phyloP scores from a whole-genome alignment of 1,140 invertebrate species.

The Campoletis sonorensis region DNA sequence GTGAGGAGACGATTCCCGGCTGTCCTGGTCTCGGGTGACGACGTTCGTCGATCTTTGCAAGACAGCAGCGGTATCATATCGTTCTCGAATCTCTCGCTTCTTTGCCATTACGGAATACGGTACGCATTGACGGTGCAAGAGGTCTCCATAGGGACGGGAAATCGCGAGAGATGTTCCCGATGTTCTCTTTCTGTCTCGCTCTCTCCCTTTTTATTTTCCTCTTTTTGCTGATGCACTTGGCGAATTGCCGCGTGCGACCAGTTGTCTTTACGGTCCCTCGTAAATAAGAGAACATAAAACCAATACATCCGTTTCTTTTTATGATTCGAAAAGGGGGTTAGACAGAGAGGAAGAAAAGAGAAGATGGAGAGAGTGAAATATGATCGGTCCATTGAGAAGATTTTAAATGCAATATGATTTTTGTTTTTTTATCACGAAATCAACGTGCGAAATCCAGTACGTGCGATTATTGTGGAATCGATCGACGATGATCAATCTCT shows the following conservation, averaged over 20 bases:
- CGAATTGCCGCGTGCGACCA: conserved; percentile 52
- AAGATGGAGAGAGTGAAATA: conserved; percentile 23
- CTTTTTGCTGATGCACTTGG: conserved; percentile 51
- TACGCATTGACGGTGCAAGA: not conserved
- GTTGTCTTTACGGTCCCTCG: conserved; percentile 66
- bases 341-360: not conserved
- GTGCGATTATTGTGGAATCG: too few relatives aligned
- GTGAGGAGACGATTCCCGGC: not conserved
- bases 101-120: not conserved
- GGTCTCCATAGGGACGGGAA: conserved; percentile 4
- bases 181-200: not conserved
- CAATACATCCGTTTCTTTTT: conserved; percentile 65
- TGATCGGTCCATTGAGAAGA: not conserved
- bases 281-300: conserved; percentile 71
- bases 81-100: not conserved
- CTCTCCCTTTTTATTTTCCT: not conserved
- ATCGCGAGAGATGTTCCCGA: conserved; percentile 6
- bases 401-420: not conserved
- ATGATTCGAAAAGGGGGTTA: conserved; percentile 7
- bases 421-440: too few relatives aligned
- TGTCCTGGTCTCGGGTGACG: conserved; percentile 2
- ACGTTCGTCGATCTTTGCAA: conserved; percentile 10
- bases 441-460: too few relatives aligned
- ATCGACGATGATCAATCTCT: too few relatives aligned
- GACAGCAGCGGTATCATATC: conserved; percentile 12